Evolutionary conservation across 1,140 invertebrate genomes (phyloP), one percentile per base, ranked within the genome.

Genomic region (Trachymyrmex septentrionalis): DNA sequence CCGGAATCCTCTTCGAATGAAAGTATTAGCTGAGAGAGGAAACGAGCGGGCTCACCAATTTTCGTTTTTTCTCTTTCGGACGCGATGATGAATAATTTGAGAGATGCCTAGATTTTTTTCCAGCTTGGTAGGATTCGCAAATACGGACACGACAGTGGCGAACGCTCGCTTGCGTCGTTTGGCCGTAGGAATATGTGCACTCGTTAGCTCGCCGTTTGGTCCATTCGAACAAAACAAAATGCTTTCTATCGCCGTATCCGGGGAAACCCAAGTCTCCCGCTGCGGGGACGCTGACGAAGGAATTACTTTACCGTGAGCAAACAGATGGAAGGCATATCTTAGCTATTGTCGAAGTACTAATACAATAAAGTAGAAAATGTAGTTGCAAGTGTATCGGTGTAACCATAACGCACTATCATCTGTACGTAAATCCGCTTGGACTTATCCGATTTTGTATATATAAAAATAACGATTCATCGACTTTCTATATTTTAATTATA

Each of bases 61-160:
- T 87, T 85, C 77, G 66, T 89, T 89, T 87, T 87, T 86, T 72
- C 21, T 67, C 67, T 55, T 30, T 77, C 21, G 88, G 78, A 85
- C 80, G 72, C 85, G 80, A 87, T 87, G 88, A 90, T 90, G 88
- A 90, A 90, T 90, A 90, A 90, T 90, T 90, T 89, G 89, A 87
- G 80, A 90, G 73, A 5, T 57, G 59, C 38, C 50, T 59, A 44
- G 38, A 50, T 76, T 78, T 78, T 78, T 75, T 77, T 63, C 61
- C n/a, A 38, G 14, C 57, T 66, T 53, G 57, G 14, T 66, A 30
- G 85, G 34, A 89, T 84, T 27, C 66, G 88, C 85, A 81, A 72
- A 81, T 84, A 76, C 38, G 50, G n/a, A 72, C 57, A 27, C 76
- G 55, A 21, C 53, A 21, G 50, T 61, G 16, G 9, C 27, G 50